A percentile compares a stretch with the other conserved stretches of the same genome.
Conservation (phyloP, 2,797 vertebrate genomes). For the Clamator glandarius region DNA sequence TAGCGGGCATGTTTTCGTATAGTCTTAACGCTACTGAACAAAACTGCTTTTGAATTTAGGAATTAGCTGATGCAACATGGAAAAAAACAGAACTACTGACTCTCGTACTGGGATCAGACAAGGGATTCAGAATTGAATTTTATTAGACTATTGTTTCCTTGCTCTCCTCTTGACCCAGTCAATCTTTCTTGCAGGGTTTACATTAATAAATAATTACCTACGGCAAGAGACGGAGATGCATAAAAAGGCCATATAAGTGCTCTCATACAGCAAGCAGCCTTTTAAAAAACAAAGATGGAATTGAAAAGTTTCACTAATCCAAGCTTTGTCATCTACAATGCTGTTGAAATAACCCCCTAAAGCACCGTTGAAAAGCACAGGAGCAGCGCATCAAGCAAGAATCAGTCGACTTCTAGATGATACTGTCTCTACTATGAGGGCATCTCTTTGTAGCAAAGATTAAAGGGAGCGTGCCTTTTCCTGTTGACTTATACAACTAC, state of each 20-base stretch:
- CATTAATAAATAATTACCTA: conserved; percentile 70
- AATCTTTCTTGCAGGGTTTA: conserved; percentile 43
- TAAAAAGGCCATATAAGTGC: conserved; percentile 19
- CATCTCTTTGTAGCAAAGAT: conserved; percentile 54
- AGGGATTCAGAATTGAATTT: conserved; percentile 7
- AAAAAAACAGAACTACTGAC: conserved; percentile 13
- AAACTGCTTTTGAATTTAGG: conserved; percentile 37
- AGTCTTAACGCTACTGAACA: conserved; percentile 28
- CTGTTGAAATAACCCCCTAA: conserved; percentile 27
- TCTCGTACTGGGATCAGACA: conserved; percentile 6
- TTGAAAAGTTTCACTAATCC: conserved; percentile 27
- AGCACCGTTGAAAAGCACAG: conserved; percentile 48
- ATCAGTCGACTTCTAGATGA: background rate
- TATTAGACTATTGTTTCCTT: conserved; percentile 57
- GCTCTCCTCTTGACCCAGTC: conserved; percentile 44
- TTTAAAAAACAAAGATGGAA: conserved; percentile 61
- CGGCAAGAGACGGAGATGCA: conserved; percentile 17
- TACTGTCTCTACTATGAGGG: background rate
- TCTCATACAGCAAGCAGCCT: conserved; percentile 31
- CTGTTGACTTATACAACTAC: conserved; percentile 48
- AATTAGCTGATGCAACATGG: conserved; percentile 6
- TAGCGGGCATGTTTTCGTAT: conserved; percentile 25
- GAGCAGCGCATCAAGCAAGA: conserved; percentile 28
- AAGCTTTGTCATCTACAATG: background rate
- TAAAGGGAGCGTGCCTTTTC: conserved; percentile 61